phyloP scores from a whole-genome alignment of 2,888 invertebrate genomes.

The Cosmia trapezina region DNA sequence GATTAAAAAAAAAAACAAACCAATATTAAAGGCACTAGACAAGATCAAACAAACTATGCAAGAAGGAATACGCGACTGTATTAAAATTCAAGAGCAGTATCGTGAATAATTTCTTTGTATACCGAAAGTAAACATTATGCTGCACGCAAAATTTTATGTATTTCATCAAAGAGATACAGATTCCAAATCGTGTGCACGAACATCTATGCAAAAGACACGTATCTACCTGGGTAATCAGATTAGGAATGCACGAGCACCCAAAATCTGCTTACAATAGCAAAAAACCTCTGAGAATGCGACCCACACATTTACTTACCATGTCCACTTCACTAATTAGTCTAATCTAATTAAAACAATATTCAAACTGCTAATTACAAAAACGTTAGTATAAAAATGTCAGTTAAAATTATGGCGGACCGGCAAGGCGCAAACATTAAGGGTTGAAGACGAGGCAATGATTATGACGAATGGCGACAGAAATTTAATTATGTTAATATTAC shows the following conservation, averaged over 20 bases:
- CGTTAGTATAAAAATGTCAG: slow-evolving; percentile 39
- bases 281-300: background rate
- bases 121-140: background rate
- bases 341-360: slow-evolving; percentile 20
- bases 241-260: background rate
- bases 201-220: background rate
- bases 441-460: slow-evolving; percentile 67
- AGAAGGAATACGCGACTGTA: background rate
- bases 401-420: slow-evolving; percentile 40
- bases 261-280: background rate
- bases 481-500: slow-evolving; percentile 67
- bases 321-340: background rate
- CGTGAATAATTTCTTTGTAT: background rate
- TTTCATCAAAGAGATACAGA: background rate
- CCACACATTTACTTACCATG: background rate
- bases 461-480: slow-evolving; percentile 69
- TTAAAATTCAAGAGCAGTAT: background rate
- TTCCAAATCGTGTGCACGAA: background rate
- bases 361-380: slow-evolving; percentile 32
- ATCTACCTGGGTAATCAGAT: background rate
- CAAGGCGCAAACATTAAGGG: slow-evolving; percentile 49
- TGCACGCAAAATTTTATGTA: background rate
- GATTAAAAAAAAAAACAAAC: background rate
- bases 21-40: background rate
- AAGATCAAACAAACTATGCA: no score